Percentiles rank a stretch among this genome's conserved stretches.
phyloP scores from a whole-genome alignment of 2,113 vertebrate species.

The Coracopsis vasa region DNA sequence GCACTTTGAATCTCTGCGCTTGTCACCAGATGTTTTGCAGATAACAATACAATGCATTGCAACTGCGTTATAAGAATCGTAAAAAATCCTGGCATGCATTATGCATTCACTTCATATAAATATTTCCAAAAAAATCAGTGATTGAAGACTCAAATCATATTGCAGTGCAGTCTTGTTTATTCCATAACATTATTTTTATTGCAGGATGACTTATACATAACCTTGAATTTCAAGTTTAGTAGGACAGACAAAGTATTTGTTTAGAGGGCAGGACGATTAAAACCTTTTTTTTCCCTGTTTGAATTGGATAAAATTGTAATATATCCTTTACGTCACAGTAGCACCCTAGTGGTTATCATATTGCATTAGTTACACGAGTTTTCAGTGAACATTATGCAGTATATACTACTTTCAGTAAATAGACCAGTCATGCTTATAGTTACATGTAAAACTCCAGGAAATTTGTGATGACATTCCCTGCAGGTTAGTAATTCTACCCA shows the following conservation, averaged over 20 bases:
- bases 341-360: constrained; percentile 81
- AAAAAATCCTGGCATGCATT: constrained; percentile 32
- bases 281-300: constrained; percentile 67
- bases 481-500: constrained; percentile 82
- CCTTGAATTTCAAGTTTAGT: constrained; percentile 75
- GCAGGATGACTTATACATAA: constrained; percentile 64
- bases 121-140: constrained; percentile 46
- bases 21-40: neutral
- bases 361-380: constrained; percentile 79
- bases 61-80: neutral
- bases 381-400: constrained; percentile 78
- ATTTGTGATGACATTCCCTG: constrained; percentile 83
- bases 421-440: constrained; percentile 77
- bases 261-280: constrained; percentile 72
- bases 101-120: constrained; percentile 25
- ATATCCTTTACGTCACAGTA: constrained; percentile 80
- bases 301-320: constrained; percentile 79
- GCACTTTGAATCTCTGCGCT: neutral
- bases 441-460: constrained; percentile 78
- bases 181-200: constrained; percentile 70
- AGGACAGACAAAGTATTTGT: constrained; percentile 73
- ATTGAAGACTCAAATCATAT: constrained; percentile 56
- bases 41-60: constrained; percentile 1
- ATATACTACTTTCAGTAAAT: constrained; percentile 78
- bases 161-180: constrained; percentile 56